Evolutionary conservation across 2,113 vertebrate genomes (phyloP).

Genomic region (Hippocampus guttulatus): DNA sequence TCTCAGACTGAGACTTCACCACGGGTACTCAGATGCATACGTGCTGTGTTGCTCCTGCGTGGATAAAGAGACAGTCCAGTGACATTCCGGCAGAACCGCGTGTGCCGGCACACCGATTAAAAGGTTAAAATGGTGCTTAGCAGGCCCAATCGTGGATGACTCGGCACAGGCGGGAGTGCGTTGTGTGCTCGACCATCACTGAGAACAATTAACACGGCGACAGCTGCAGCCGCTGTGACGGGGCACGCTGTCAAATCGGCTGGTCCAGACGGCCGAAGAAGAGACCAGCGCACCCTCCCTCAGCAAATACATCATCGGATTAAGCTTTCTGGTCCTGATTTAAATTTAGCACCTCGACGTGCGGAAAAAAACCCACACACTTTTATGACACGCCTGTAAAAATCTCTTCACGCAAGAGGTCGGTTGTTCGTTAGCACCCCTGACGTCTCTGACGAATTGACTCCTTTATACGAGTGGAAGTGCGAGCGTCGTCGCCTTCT

Average conservation of each 20-base stretch:
- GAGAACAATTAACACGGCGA: constrained; percentile 63
- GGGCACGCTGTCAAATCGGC: constrained; percentile 57
- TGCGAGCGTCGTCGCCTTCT: constrained; percentile 59
- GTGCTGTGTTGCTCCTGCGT: constrained; percentile 6
- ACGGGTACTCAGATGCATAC: constrained; percentile 3
- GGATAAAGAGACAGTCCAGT: background rate
- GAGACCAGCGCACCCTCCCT: background rate
- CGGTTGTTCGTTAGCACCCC: constrained; percentile 66
- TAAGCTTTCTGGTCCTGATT: constrained; percentile 30
- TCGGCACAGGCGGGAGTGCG: background rate
- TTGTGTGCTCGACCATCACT: constrained; percentile 38
- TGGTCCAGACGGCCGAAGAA: constrained; percentile 31
- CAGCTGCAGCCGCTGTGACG: constrained; percentile 46
- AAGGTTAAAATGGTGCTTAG: background rate
- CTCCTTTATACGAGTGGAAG: constrained; percentile 73
- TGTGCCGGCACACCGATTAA: background rate
- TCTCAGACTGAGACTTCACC: constrained; percentile 2
- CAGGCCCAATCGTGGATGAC: background rate
- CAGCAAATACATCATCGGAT: background rate
- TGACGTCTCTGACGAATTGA: constrained; percentile 79
- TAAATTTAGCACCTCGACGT: constrained; percentile 23
- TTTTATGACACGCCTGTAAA: constrained; percentile 14
- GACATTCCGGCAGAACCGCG: background rate
- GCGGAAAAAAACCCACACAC: background rate
- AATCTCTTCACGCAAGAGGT: constrained; percentile 9